A percentile compares a stretch with the other conserved stretches of the same genome.
Conservation (phyloP, 37 sponge, comb jelly and placozoan genomes). For the Haliclona indistincta region DNA sequence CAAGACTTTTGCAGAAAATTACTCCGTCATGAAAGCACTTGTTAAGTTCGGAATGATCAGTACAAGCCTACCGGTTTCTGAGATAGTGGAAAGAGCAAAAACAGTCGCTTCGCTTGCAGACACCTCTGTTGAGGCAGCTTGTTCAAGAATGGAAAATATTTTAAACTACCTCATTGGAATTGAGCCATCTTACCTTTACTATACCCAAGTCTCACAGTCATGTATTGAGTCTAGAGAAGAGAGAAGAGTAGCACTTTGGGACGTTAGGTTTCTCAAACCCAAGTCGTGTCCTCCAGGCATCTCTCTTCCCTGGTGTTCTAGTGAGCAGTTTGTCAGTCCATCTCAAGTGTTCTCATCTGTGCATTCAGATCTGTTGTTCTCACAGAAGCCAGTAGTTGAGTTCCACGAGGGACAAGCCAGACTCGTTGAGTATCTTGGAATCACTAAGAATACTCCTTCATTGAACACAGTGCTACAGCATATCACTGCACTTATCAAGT, state of each 20-base stretch:
- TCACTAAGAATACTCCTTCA: slow-evolving; percentile 6
- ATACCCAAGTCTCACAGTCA: too few relatives aligned
- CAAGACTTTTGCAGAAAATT: background rate
- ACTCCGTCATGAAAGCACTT: slow-evolving; percentile 10
- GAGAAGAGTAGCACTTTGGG: background rate
- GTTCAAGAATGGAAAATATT: slow-evolving; percentile 14
- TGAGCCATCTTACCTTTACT: too few relatives aligned
- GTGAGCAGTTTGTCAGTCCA: slow-evolving; percentile 4
- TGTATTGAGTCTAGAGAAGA: background rate
- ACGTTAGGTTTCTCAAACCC: slow-evolving; percentile 38
- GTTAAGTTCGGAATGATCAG: slow-evolving; percentile 33
- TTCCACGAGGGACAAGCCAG: too few relatives aligned
- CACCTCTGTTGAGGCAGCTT: too few relatives aligned
- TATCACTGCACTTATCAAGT: background rate
- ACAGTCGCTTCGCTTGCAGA: too few relatives aligned
- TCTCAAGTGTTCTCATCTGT: background rate
- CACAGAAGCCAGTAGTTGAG: slow-evolving; percentile 8
- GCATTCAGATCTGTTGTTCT: slow-evolving; percentile 13
- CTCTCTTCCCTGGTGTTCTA: slow-evolving; percentile 50
- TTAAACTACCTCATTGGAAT: slow-evolving; percentile 17
- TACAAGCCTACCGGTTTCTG: slow-evolving; percentile 17
- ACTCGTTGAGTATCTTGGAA: slow-evolving; percentile 9
- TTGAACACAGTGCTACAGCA: slow-evolving; percentile 17
- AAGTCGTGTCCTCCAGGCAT: slow-evolving; percentile 10
- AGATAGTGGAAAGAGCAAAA: slow-evolving; percentile 44